Conservation (phyloP, 1,140 invertebrate genomes). For the Euschistus heros region DNA sequence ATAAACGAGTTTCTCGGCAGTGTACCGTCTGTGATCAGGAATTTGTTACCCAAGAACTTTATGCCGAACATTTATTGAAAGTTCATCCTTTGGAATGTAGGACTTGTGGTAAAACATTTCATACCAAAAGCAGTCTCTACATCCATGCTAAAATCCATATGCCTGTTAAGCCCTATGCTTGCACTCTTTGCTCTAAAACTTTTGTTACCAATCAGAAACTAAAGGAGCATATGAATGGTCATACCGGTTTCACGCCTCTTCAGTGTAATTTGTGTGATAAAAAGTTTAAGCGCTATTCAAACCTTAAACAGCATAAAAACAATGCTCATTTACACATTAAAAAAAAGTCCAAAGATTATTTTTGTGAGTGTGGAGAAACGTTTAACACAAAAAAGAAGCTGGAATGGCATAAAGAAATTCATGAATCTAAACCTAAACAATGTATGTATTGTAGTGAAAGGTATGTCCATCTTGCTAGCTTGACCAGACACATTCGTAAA, state of each 20-base stretch:
- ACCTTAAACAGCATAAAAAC: slow-evolving; percentile 73
- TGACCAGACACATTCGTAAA: slow-evolving; percentile 70
- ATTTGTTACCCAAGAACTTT: slow-evolving; percentile 29
- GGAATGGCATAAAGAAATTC: slow-evolving; percentile 73
- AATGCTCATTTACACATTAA: slow-evolving; percentile 53
- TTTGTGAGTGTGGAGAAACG: slow-evolving; percentile 68
- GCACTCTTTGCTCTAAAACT: slow-evolving; percentile 66
- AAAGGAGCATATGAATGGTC: slow-evolving; percentile 65
- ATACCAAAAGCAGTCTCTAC: slow-evolving; percentile 44
- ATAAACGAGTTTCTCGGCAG: slow-evolving; percentile 23
- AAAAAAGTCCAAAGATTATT: slow-evolving; percentile 59
- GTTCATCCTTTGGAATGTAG: slow-evolving; percentile 68
- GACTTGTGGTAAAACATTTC: slow-evolving; percentile 57
- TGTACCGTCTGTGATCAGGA: slow-evolving; percentile 30
- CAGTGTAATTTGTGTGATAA: slow-evolving; percentile 71
- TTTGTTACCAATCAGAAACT: slow-evolving; percentile 69
- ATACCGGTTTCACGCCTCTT: slow-evolving; percentile 68
- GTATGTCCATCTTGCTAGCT: slow-evolving; percentile 67
- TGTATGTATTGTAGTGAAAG: slow-evolving; percentile 73
- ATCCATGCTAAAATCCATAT: slow-evolving; percentile 66
- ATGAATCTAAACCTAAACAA: slow-evolving; percentile 68
- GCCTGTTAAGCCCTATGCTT: slow-evolving; percentile 62
- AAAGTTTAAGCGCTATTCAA: slow-evolving; percentile 72
- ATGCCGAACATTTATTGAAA: slow-evolving; percentile 36
- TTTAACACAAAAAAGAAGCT: slow-evolving; percentile 70